Conservation (phyloP, 2,797 vertebrate species). For the Phalloptychus januarius region DNA sequence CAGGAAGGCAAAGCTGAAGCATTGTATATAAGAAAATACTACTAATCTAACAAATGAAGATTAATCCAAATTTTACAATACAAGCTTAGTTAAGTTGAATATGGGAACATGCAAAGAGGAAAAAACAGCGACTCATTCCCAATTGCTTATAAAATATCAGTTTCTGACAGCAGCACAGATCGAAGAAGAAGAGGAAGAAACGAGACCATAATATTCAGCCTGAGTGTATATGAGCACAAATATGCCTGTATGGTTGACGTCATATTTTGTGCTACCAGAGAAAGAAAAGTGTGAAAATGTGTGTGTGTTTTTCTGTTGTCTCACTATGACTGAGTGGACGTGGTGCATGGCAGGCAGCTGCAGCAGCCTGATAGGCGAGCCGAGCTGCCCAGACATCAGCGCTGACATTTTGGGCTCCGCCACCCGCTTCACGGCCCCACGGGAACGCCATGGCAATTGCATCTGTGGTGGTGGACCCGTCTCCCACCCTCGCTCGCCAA, state of each 20-base stretch:
- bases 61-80: conserved; percentile 22
- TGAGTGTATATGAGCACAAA: conserved; percentile 13
- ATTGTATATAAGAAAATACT: neutral
- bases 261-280: conserved; percentile 35
- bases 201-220: conserved; percentile 28
- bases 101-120: neutral
- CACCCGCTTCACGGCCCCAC: conserved; percentile 74
- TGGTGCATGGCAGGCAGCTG: conserved; percentile 73
- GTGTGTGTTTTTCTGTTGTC: conserved; percentile 40
- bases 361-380: conserved; percentile 76
- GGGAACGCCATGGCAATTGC: conserved; percentile 78
- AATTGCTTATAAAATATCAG: conserved; percentile 8
- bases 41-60: neutral
- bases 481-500: conserved; percentile 45
- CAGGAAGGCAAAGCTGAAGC: neutral
- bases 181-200: conserved; percentile 34
- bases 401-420: conserved; percentile 88
- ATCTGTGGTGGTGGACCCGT: conserved; percentile 76
- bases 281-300: conserved; percentile 40
- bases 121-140: neutral
- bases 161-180: conserved; percentile 13
- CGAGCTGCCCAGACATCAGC: conserved; percentile 76
- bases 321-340: conserved; percentile 70
- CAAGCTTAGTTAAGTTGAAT: conserved; percentile 25
- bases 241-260: conserved; percentile 36